phyloP scores from a whole-genome alignment of 2,888 invertebrate genomes.

The Pantelozetes paolii region DNA sequence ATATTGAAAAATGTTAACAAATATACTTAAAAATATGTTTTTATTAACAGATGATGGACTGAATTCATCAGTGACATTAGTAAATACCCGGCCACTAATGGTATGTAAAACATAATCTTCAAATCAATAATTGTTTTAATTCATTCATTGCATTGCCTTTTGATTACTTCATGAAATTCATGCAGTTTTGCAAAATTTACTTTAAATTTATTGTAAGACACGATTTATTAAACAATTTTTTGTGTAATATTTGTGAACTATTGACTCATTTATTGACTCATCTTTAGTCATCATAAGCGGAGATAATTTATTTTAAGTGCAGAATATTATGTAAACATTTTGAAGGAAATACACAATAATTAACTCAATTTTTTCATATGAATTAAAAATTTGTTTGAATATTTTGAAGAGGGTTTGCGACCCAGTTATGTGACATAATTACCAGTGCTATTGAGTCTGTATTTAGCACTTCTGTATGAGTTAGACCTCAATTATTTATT shows the following conservation, averaged over 20 bases:
- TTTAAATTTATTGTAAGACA: no score
- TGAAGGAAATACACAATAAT: neutral
- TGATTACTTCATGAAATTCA: neutral
- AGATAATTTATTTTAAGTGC: neutral
- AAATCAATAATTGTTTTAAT: neutral
- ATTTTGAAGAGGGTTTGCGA: neutral
- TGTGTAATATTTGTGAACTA: neutral
- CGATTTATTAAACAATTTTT: no score
- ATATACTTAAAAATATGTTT: constrained; percentile 22
- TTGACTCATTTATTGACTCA: neutral
- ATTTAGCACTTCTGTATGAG: constrained; percentile 1
- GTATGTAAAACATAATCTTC: neutral
- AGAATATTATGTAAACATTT: neutral
- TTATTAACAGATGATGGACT: constrained; percentile 31
- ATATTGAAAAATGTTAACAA: neutral
- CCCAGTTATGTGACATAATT: constrained; percentile 16
- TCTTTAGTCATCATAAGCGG: neutral
- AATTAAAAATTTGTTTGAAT: neutral
- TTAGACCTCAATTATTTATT: neutral
- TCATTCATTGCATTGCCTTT: neutral
- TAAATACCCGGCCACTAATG: constrained; percentile 21
- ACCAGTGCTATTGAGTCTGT: neutral
- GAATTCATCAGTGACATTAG: constrained; percentile 22
- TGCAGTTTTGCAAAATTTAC: neutral
- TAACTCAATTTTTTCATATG: neutral